Evolutionary conservation across 1,140 invertebrate genomes (phyloP).

Genomic region (Scaptodrosophila lebanonensis): DNA sequence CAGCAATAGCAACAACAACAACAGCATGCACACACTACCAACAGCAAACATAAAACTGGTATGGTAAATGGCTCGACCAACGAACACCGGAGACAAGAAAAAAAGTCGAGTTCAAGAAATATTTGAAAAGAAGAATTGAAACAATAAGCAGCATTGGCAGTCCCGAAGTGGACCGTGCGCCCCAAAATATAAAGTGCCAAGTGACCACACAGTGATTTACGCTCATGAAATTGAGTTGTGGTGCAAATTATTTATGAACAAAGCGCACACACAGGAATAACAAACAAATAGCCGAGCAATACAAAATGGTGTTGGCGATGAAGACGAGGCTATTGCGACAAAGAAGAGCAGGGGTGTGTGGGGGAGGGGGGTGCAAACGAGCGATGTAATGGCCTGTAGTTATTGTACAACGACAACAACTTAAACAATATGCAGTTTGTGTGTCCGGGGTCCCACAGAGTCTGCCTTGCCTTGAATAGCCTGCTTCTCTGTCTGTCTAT

Average conservation of each 20-base stretch:
- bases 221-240: conserved; percentile 74
- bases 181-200: conserved; percentile 14
- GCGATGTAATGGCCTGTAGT: conserved; percentile 44
- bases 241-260: conserved; percentile 73
- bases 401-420: conserved; percentile 28
- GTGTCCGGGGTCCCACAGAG: too few relatives aligned
- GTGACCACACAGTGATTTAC: conserved; percentile 72
- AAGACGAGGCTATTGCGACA: conserved; percentile 2
- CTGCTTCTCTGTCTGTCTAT: too few relatives aligned
- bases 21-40: too few relatives aligned
- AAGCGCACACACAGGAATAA: conserved; percentile 67
- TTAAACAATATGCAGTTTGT: conserved; percentile 46
- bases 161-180: not conserved
- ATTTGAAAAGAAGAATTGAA: conserved; percentile 54
- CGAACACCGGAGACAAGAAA: conserved; percentile 22
- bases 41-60: conserved; percentile 58
- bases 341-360: conserved; percentile 7
- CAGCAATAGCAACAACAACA: too few relatives aligned
- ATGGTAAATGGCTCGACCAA: conserved; percentile 57
- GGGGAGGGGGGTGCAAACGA: conserved; percentile 33
- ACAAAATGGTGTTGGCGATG: not conserved
- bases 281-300: conserved; percentile 29
- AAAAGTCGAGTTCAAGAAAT: conserved; percentile 46
- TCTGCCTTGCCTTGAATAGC: too few relatives aligned
- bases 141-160: conserved; percentile 55